A percentile compares a stretch with the other conserved stretches of the same genome.
phyloP scores from a whole-genome alignment of 2,113 vertebrate species.

The Clarias batrachus region DNA sequence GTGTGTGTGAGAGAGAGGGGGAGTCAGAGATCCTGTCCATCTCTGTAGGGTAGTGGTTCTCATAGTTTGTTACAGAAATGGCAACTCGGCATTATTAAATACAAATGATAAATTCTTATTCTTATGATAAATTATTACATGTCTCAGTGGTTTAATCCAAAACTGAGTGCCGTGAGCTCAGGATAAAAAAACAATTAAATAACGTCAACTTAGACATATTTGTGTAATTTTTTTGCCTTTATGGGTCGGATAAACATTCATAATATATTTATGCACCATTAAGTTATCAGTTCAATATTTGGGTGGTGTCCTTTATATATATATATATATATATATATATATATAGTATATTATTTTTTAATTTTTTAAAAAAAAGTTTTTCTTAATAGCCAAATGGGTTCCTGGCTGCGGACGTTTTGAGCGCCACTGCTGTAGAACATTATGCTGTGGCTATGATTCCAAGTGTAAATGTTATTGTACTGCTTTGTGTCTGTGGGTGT shows the following conservation, averaged over 20 bases:
- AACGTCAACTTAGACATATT: not conserved
- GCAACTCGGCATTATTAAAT: not conserved
- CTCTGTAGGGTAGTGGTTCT: conserved; percentile 33
- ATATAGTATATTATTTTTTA: too few relatives aligned
- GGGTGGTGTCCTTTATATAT: not conserved
- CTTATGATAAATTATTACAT: not conserved
- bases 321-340: too few relatives aligned
- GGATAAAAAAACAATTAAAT: not conserved
- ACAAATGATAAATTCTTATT: not conserved
- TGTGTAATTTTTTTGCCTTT: not conserved
- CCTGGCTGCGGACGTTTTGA: not conserved
- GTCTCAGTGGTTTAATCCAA: not conserved
- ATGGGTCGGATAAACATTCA: not conserved
- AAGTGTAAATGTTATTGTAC: conserved; percentile 86
- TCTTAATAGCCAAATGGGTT: not conserved
- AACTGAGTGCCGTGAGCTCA: not conserved
- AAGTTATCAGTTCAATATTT: not conserved
- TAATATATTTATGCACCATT: not conserved
- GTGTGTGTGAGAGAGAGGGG: too few relatives aligned
- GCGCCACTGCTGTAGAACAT: conserved; percentile 57
- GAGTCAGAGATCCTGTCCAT: conserved; percentile 6
- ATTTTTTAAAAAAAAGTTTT: not conserved
- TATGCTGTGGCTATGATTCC: conserved; percentile 73
- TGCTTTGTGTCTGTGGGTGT: conserved; percentile 50
- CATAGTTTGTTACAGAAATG: not conserved